These are phyloP conservation scores for Potorous gilbertii DNA, from an alignment of 2,797 vertebrate genomes.

Conservation along the genomic window DNA sequence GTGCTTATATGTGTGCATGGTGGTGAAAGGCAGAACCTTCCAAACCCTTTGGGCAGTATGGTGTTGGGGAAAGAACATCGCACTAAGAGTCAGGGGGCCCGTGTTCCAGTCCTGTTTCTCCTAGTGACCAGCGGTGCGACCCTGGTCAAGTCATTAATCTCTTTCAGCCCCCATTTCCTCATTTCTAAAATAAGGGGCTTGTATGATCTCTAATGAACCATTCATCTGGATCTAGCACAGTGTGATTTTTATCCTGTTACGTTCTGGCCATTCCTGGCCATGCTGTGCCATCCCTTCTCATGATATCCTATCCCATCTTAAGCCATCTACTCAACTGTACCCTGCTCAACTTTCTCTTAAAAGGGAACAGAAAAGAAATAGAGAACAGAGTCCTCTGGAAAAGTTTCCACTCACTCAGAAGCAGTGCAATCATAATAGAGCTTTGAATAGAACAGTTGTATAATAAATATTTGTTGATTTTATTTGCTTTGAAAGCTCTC, in stretches of 20 bases:
- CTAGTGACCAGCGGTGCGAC: not conserved
- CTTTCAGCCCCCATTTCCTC: not conserved
- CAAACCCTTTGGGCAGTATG: not conserved
- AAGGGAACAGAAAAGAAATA: not conserved
- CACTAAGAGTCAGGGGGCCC: not conserved
- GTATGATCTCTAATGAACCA: not conserved
- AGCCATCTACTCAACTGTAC: not conserved
- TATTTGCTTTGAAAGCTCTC: not conserved
- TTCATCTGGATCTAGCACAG: not conserved
- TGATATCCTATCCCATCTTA: not conserved
- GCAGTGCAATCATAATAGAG: not conserved
- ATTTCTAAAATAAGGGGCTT: not conserved
- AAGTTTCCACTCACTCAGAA: not conserved
- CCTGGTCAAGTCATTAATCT: not conserved
- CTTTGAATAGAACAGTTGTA: not conserved
- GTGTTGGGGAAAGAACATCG: not conserved
- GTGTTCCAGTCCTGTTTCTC: not conserved
- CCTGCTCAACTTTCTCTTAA: not conserved
- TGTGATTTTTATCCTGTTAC: not conserved
- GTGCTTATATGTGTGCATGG: fast-evolving
- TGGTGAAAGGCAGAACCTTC: not conserved
- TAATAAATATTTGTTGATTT: not conserved
- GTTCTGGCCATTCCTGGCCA: not conserved
- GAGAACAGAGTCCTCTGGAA: not conserved
- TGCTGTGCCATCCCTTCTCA: not conserved